Base-by-base conservation (phyloP, 2,113 vertebrate genomes). In the Chinchilla lanigera region DNA sequence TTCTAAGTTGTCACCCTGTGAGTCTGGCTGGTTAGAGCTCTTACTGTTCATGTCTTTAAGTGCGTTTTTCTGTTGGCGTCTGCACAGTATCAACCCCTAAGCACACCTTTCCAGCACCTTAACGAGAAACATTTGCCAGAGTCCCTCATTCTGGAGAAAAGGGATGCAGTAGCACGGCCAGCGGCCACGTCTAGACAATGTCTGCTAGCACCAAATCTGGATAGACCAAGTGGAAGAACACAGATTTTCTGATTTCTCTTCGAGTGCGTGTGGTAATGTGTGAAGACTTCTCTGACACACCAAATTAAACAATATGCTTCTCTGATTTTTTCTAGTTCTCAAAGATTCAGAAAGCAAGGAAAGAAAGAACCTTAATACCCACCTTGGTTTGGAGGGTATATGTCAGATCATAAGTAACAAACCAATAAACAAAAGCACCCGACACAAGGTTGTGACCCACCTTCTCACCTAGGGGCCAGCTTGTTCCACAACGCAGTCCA, bases 41-140 rank as follows among this genome's bases (percentile, higher is more conserved):
- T 91, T 24, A 69, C 24, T 41, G 38, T 65, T n/a, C 83, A 67
- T 61, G 67, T 92, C 84, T 93, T 75, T 60, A 81, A 78, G 38
- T n/a, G 14, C 82, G 73, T 44, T 94, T 92, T 96, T 83, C 92
- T 87, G 26, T 35, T 63, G 61, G 44, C 63, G 35, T 92, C 87
- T 90, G 60, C 33, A 44, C 41, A 71, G n/a, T 13, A 41, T 82
- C 71, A 63, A 17, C 14, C 50, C 77, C 14, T 26, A 56, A 71
- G 52, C 60, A 38, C 22, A 35, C 6, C 63, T 81, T 90, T 87
- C 92, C n/a, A 90, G 33, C 63, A 95, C 28, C 44, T 14, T 82
- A 80, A 89, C 28, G 41, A 92, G 60, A 94, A 94, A 90, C 84
- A 92, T 95, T 92, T 93, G 90, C 80, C 73, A 30, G 52, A 38